Conservation (phyloP, 1,140 invertebrate species). For the Apis laboriosa region DNA sequence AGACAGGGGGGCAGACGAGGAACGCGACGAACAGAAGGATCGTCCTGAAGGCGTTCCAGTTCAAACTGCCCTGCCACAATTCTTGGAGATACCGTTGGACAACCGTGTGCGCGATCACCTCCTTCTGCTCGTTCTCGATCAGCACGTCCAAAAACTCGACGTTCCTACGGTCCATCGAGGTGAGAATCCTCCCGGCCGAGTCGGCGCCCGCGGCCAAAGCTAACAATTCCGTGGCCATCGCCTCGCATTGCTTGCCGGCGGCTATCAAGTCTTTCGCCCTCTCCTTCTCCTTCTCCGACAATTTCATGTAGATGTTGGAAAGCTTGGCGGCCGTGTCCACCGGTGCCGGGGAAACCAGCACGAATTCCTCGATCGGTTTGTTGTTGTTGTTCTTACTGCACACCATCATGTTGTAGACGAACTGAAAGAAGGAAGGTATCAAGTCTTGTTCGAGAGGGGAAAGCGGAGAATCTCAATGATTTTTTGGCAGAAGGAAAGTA, state of each 20-base stretch:
- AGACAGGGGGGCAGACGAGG: constrained; percentile 96
- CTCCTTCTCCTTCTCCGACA: constrained; percentile 98
- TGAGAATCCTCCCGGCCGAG: constrained; percentile 94
- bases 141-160: constrained; percentile 98
- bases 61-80: constrained; percentile 96
- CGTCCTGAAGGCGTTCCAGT: constrained; percentile 97
- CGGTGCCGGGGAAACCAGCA: constrained; percentile 97
- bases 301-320: constrained; percentile 93
- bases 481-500: too few species aligned
- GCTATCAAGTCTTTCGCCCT: constrained; percentile 96
- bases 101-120: constrained; percentile 95
- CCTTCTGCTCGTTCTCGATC: constrained; percentile 99
- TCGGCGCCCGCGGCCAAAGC: constrained; percentile 96
- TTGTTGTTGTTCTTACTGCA: constrained; percentile 98
- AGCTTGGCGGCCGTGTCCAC: constrained; percentile 99
- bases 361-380: constrained; percentile 97
- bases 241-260: constrained; percentile 97
- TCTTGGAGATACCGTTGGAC: constrained; percentile 96
- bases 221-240: constrained; percentile 97
- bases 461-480: too few species aligned
- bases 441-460: too few species aligned
- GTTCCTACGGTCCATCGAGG: constrained; percentile 94
- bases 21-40: constrained; percentile 95
- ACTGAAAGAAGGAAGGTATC: constrained; percentile 82
- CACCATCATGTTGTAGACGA: constrained; percentile 99